Conservation (phyloP, 2,888 invertebrate species). For the Timema podura region DNA sequence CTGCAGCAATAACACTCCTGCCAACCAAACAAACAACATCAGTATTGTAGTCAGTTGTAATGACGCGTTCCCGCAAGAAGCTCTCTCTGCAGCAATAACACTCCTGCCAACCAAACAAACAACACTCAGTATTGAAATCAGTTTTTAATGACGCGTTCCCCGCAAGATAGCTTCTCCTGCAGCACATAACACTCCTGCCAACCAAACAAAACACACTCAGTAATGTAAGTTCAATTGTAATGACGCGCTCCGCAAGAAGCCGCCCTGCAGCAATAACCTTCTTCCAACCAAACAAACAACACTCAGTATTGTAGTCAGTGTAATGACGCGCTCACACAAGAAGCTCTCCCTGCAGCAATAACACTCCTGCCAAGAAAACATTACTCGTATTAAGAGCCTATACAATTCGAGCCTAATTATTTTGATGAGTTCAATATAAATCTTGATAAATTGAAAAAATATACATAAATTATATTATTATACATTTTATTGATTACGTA, state of each 20-base stretch:
- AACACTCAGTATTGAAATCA: no score
- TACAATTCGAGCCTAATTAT: no score
- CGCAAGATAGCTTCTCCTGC: not conserved
- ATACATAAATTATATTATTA: no score
- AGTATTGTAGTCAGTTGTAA: slow-evolving; percentile 46
- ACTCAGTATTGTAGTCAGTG: slow-evolving; percentile 49
- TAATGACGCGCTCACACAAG: slow-evolving; percentile 73
- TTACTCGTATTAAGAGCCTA: no score
- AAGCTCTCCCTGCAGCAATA: slow-evolving; percentile 88
- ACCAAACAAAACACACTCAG: no score
- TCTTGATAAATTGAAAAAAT: no score
- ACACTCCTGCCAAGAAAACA: slow-evolving; percentile 63
- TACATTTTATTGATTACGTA: no score
- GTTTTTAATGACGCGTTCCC: no score
- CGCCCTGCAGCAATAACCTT: slow-evolving; percentile 89
- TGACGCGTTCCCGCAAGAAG: slow-evolving; percentile 72
- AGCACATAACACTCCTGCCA: no score
- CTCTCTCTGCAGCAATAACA: slow-evolving; percentile 90
- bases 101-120: slow-evolving; percentile 54
- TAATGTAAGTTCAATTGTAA: slow-evolving; percentile 47
- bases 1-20: slow-evolving; percentile 91
- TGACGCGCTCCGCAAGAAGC: slow-evolving; percentile 75
- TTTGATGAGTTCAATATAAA: no score
- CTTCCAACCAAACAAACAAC: slow-evolving; percentile 45
- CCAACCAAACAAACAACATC: slow-evolving; percentile 30